A percentile compares a stretch with the other conserved stretches of the same genome.
Evolutionary conservation across 2,797 vertebrate species (phyloP).

Genomic region (Rhynchonycteris naso): DNA sequence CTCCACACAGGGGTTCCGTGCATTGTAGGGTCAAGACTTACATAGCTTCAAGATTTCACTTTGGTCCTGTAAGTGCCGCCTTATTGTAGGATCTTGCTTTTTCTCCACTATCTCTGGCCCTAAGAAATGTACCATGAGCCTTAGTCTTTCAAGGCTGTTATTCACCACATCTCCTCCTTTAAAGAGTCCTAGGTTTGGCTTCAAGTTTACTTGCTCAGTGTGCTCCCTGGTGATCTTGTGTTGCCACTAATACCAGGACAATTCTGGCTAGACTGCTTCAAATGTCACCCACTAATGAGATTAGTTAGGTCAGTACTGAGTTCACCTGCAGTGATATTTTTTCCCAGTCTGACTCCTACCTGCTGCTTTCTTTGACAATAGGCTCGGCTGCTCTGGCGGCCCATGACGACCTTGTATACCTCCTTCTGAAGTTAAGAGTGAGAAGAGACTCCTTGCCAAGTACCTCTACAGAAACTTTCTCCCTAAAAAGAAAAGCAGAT

Average conservation of each 20-base stretch:
- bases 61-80: not conserved
- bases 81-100: not conserved
- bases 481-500: slow-evolving; percentile 11
- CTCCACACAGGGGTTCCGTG: not conserved
- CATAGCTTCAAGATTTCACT: not conserved
- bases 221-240: not conserved
- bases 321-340: not conserved
- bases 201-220: not conserved
- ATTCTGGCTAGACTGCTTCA: not conserved
- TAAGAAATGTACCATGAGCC: not conserved
- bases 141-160: not conserved
- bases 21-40: not conserved
- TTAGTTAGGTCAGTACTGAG: not conserved
- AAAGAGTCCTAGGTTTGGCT: not conserved
- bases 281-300: not conserved
- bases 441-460: not conserved
- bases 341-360: not conserved
- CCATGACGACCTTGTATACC: not conserved
- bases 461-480: not conserved
- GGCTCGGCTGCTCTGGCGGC: not conserved
- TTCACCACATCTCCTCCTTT: not conserved
- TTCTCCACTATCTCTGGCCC: not conserved
- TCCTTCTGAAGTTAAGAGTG: not conserved
- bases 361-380: not conserved
- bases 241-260: not conserved